Percentiles rank a stretch among this genome's conserved stretches.
Evolutionary conservation across 2,888 invertebrate species (phyloP).

Genomic region (Pollenia angustigena): DNA sequence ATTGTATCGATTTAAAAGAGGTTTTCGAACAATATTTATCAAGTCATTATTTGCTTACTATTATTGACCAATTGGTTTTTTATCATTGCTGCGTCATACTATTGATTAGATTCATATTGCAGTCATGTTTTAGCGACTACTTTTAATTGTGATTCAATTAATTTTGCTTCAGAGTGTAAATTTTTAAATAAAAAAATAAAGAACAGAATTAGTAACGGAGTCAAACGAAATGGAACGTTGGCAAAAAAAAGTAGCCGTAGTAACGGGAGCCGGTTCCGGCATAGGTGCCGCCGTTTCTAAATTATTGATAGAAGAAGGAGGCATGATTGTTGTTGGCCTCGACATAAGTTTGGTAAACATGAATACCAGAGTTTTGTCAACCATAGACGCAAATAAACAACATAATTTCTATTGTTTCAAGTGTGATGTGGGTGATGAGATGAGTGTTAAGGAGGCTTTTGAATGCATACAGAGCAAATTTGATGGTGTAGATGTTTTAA

Average conservation of each 20-base stretch:
- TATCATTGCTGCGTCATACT: no score
- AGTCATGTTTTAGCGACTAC: no score
- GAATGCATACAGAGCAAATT: conserved; percentile 84
- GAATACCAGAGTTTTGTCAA: background rate
- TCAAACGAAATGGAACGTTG: conserved; percentile 85
- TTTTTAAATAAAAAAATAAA: no score
- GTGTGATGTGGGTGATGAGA: conserved; percentile 86
- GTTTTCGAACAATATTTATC: no score
- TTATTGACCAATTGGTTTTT: no score
- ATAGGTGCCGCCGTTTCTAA: conserved; percentile 85
- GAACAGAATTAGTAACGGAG: no score
- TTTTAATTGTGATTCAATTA: no score
- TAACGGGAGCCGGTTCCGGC: conserved; percentile 87
- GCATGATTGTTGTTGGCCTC: conserved; percentile 85
- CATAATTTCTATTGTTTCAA: conserved; percentile 81
- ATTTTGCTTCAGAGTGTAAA: no score
- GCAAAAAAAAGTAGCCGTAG: conserved; percentile 86
- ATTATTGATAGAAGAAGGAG: conserved; percentile 84
- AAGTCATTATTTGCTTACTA: no score
- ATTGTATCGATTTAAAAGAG: no score
- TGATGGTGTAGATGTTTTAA: conserved; percentile 86
- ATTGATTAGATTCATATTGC: no score
- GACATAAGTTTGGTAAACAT: conserved; percentile 82
- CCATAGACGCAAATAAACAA: conserved; percentile 79
- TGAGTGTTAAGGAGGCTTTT: conserved; percentile 85